Evolutionary conservation across 2,797 vertebrate species (phyloP), one percentile per base, ranked within the genome.

Genomic region (Australoheros facetus): DNA sequence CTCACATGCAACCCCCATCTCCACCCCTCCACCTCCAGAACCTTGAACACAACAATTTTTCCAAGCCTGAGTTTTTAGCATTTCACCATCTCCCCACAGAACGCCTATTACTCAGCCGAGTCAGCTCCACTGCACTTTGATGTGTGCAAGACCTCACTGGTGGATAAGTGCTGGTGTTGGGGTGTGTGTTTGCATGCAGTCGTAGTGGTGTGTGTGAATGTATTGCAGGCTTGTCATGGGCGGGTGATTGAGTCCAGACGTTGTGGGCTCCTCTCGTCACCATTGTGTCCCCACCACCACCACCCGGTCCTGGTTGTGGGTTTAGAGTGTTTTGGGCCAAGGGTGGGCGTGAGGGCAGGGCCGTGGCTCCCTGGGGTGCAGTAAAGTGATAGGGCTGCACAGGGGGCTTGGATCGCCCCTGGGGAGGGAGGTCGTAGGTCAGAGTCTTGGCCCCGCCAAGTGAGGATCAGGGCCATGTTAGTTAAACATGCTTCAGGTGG

Each of bases 241-340:
- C 75, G 85, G 73, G 58, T 93, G 93, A 94, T 94, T 94, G 89
- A 94, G 86, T 93, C 93, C 93, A 94, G 93, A 93, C 91, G 71
- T 89, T 89, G 91, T 16, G 87, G 85, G 87, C 87, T 90, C 80
- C 81, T 87, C 89, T 88, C 78, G 56, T 75, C 80, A 73, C 75
- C 66, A 5, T 79, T 54, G 1, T 2, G 55, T 60, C 69, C 30
- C 17, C 77, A 28, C 19, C 70, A 23, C 30, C 21, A 7, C 7
- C 42, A 30, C 28, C 42, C 42, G 28, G 42, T 60, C 34, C 32
- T 14, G 81, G 79, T 80, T 81, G 84, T n/a, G 81, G 85, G 84
- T 91, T 92, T 77, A 88, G 86, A 88, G 87, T 87, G 86, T 88
- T 84, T 77, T 70, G 75, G 84, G 79, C 70, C 82, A 12, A n/a